Conservation (phyloP, 2,888 invertebrate species). For the Aleiodes testaceus region DNA sequence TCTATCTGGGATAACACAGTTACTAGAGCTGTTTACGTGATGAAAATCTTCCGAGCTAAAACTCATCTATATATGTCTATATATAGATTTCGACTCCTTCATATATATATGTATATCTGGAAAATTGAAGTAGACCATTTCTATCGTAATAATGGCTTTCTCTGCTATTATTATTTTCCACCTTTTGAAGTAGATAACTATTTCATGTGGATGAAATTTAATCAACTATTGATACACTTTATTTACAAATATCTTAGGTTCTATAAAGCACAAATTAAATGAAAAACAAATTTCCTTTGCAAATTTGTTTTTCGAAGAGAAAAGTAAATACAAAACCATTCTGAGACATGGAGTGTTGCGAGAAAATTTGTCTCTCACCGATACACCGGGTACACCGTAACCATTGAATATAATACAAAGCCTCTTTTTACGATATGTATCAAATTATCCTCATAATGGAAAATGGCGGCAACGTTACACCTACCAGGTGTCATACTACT, state of each 20-base stretch:
- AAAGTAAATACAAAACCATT: slow-evolving; percentile 12
- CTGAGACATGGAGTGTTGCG: slow-evolving; percentile 14
- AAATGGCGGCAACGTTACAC: slow-evolving; percentile 72
- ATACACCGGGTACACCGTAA: slow-evolving; percentile 12
- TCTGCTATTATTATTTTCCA: too few relatives aligned
- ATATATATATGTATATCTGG: too few relatives aligned
- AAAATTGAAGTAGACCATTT: too few relatives aligned
- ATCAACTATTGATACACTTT: too few relatives aligned
- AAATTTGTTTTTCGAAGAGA: slow-evolving; percentile 2
- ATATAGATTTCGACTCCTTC: too few relatives aligned
- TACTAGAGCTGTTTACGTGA: slow-evolving; percentile 65
- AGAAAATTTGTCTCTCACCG: slow-evolving; percentile 24
- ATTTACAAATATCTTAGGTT: too few relatives aligned
- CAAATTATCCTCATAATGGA: slow-evolving; percentile 72
- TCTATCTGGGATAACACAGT: slow-evolving; percentile 62
- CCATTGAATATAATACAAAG: slow-evolving; percentile 39
- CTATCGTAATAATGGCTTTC: too few relatives aligned
- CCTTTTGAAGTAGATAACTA: too few relatives aligned
- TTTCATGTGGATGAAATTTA: too few relatives aligned
- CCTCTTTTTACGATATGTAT: slow-evolving; percentile 67
- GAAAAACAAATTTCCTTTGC: too few relatives aligned
- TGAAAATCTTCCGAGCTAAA: slow-evolving; percentile 58
- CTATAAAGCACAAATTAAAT: too few relatives aligned
- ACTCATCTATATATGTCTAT: too few relatives aligned
- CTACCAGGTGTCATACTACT: slow-evolving; percentile 70